Conservation (phyloP, 2,888 invertebrate species). For the Oscheius sp. region DNA sequence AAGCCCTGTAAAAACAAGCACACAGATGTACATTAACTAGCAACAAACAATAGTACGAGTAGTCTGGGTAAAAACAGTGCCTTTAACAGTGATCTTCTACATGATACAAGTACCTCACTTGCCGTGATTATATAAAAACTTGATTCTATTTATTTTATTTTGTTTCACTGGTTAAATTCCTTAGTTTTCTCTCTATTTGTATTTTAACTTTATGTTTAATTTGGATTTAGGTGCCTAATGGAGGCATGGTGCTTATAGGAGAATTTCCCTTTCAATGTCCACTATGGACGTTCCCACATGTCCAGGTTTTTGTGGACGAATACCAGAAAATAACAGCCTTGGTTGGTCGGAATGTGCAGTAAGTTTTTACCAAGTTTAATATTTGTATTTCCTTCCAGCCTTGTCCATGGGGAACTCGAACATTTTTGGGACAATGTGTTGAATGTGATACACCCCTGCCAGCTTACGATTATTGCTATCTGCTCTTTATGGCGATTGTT, state of each 20-base stretch:
- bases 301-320: constrained; percentile 51
- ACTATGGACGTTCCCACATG: constrained; percentile 32
- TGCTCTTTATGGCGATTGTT: constrained; percentile 90
- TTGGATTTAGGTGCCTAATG: constrained; percentile 20
- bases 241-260: constrained; percentile 23
- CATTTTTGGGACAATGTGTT: constrained; percentile 40
- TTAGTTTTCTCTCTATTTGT: not conserved
- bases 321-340: constrained; percentile 20
- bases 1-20: too few relatives aligned
- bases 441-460: constrained; percentile 50
- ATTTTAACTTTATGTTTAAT: not conserved
- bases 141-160: not conserved
- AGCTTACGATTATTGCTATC: constrained; percentile 69
- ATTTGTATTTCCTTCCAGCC: constrained; percentile 41
- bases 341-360: constrained; percentile 29
- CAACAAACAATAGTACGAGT: not conserved
- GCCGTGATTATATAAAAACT: constrained; percentile 5
- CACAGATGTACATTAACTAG: not conserved
- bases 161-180: not conserved
- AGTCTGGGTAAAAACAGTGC: not conserved
- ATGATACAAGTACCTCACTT: not conserved
- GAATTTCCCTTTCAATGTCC: constrained; percentile 9
- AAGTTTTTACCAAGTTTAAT: not conserved
- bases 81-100: not conserved
- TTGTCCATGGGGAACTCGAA: constrained; percentile 58